These are phyloP conservation scores for Pocillopora verrucosa DNA, from an alignment of 64 coral and sea anemone species.

Conservation along the genomic window DNA sequence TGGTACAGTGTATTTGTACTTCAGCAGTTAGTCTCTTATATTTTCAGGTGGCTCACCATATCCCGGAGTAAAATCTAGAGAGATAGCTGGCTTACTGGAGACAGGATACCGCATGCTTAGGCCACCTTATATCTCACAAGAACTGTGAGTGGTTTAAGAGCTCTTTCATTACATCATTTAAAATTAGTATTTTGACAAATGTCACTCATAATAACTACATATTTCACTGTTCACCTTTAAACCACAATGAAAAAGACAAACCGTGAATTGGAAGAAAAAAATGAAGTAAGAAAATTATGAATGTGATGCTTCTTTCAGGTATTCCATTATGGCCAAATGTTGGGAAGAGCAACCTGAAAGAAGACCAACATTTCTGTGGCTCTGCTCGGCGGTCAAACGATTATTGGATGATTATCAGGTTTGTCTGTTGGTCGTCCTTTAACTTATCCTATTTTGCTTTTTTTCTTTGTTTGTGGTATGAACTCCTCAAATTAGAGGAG, in stretches of 20 bases:
- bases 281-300: background rate
- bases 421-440: background rate
- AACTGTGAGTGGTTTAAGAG: background rate
- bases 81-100: background rate
- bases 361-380: constrained; percentile 1
- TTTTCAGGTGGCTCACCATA: background rate
- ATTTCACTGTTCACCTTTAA: no score
- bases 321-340: background rate
- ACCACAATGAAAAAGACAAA: no score
- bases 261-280: no score
- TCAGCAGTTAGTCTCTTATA: no score
- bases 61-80: background rate
- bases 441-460: no score
- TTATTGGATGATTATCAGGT: background rate
- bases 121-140: background rate
- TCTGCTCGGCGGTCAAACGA: constrained; percentile 13
- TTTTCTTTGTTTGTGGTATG: no score
- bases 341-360: background rate
- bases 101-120: background rate
- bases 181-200: no score
- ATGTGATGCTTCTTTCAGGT: background rate
- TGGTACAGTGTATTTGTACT: no score
- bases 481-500: no score
- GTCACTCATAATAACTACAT: no score
- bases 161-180: no score